Evolutionary conservation across 2,888 invertebrate species (phyloP), one percentile per base, ranked within the genome.

Genomic region (Galerucella nymphaeae): DNA sequence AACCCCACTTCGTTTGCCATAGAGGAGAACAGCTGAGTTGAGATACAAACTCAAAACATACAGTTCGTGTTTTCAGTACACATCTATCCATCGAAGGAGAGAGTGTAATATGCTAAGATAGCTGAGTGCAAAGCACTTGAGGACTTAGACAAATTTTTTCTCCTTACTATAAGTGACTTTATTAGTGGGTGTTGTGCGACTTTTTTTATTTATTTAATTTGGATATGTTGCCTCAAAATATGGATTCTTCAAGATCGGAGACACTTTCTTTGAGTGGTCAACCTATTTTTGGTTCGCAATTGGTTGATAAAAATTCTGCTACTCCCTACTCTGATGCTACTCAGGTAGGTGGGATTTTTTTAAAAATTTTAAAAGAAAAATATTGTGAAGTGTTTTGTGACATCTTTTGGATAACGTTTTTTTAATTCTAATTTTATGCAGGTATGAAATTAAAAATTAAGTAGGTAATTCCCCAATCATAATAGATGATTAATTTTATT

Each of bases 241-340:
- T 86, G 85, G 89, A 89, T 80, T 78, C 83, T 70, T 81, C 85
- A 71, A 81, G 85, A 77, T 85, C 85, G 70, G 85, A 85, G 74
- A 85, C 83, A 77, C 84, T 85, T n/a, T 82, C 91, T 70, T 89
- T 90, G 84, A 90, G 90, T 86, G 90, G 90, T 82, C 88, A 89
- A 80, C 91, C 93, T 79, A 90, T 94, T 84, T 97, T 97, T 88
- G 97, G 97, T 82, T 97, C 97, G 72, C 94, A 95, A 87, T 90
- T 93, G 83, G 94, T 98, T 87, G 93, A 94, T 89, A 93, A 95
- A 88, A 94, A 94, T 87, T 97, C 97, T 45, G 90, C 93, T 69
- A 98, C 98, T 74, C 98, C 98, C 74, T 99, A 99, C 89, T 96
- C 97, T 84, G 98, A 99, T 90, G 98, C 98, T 77, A 99, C 98